Percentiles rank a stretch among this genome's conserved stretches.
These are phyloP conservation scores for Epinotia nisella DNA, from an alignment of 2,888 invertebrate genomes.

Conservation along the genomic window DNA sequence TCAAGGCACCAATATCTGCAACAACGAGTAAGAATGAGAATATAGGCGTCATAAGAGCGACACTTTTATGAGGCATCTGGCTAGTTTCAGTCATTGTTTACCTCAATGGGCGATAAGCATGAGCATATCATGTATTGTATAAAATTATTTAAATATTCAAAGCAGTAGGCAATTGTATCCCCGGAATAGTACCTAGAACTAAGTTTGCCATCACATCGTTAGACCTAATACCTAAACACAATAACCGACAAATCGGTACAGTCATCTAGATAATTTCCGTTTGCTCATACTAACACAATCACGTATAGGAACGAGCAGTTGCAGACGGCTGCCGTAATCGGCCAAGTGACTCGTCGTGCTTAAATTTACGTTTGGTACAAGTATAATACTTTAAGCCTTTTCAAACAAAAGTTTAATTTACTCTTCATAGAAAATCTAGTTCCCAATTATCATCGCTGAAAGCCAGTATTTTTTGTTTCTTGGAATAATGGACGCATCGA, in stretches of 20 bases:
- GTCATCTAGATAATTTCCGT: slow-evolving; percentile 37
- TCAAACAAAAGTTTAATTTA: not conserved
- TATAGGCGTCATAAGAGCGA: too few species aligned
- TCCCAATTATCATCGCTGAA: too few species aligned
- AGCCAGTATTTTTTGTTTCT: too few species aligned
- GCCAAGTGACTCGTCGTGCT: slow-evolving; percentile 42
- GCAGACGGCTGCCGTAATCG: slow-evolving; percentile 39
- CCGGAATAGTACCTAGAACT: not conserved
- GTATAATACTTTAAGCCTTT: not conserved
- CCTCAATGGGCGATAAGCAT: too few species aligned
- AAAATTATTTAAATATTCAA: too few species aligned
- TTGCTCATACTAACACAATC: slow-evolving; percentile 38
- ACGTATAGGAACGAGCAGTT: slow-evolving; percentile 34
- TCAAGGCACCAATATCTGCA: too few species aligned
- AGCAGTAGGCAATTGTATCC: not conserved
- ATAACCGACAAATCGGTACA: slow-evolving; percentile 13
- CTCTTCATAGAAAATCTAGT: not conserved
- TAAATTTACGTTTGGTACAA: slow-evolving; percentile 26
- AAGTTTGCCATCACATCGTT: slow-evolving; percentile 73
- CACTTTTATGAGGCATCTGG: too few species aligned
- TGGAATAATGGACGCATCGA: too few species aligned
- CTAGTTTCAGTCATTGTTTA: too few species aligned
- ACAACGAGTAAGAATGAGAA: too few species aligned
- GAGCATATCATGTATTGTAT: too few species aligned
- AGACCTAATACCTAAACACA: slow-evolving; percentile 61